Conservation (phyloP, 2,797 vertebrate genomes). For the Manis javanica region DNA sequence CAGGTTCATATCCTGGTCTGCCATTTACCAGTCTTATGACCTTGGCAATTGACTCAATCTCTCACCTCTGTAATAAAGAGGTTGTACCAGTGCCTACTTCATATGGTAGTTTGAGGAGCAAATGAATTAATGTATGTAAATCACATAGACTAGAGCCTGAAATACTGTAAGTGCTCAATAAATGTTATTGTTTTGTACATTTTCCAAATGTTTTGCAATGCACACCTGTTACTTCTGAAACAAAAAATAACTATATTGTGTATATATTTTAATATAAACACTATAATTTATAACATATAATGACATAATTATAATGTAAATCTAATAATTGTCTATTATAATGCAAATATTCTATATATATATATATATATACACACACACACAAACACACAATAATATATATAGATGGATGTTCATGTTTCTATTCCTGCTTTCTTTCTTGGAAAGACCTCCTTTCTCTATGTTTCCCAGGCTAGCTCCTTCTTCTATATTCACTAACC, state of each 20-base stretch:
- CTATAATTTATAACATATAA: too few relatives aligned
- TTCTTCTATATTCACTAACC: neutral
- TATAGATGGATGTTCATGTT: neutral
- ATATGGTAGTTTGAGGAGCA: neutral
- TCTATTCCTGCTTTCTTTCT: neutral
- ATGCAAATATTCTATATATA: neutral
- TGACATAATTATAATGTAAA: too few relatives aligned
- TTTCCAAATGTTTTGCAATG: conserved; percentile 17
- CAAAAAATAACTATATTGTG: neutral
- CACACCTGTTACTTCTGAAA: neutral
- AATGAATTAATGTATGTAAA: neutral
- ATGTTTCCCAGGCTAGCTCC: neutral
- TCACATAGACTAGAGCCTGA: neutral
- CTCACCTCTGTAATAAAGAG: neutral
- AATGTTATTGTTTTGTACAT: neutral
- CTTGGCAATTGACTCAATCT: neutral
- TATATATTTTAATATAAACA: too few relatives aligned
- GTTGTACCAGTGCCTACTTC: neutral
- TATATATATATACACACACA: neutral
- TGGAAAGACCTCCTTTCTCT: neutral
- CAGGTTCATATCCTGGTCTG: neutral
- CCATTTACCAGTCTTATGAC: neutral
- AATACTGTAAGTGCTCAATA: neutral
- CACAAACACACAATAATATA: too few relatives aligned
- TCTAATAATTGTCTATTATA: too few relatives aligned